Base-by-base conservation (phyloP, 1,140 invertebrate genomes). In the Brachionus rotundiformis region DNA sequence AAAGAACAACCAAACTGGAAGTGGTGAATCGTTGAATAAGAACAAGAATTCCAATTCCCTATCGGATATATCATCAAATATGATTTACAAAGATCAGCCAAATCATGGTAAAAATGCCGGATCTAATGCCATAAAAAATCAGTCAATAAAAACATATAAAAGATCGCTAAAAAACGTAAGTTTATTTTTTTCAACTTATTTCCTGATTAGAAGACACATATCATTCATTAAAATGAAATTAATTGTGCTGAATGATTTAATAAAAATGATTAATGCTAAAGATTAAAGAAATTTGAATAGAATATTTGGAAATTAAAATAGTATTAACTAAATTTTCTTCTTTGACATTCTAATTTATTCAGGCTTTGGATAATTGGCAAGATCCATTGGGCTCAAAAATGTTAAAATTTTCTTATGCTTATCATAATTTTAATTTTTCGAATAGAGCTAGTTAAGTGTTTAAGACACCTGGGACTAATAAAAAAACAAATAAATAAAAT, bases 81-180 rank as follows among this genome's bases (percentile, higher is more conserved):
- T 16, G 8, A 4, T 19, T 54, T 54, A 19, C 19, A 54, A 54
- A 8, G 23, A 54, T 7, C 47, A 54, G 23, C 8, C 47, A 19
- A 19, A 8, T 54, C 47, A 19, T 54, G 47, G 23, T 7, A 54
- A 0, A 54, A 54, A 23, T 54, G n/a, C 16, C 19, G 19, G 47
- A 54, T 25, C 47, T 19, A 54, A 54, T n/a, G n/a, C n/a, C 47
- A 54, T 16, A 19, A n/a, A n/a, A 54, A 54, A 54, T 54, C 47
- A 54, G 23, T 54, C 47, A 54, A 54, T 54, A 54, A 54, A 54
- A 54, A 54, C 16, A 19, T 54, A 54, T 54, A 54, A 54, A 54
- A 54, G 19, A 54, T 54, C 47, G 19, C n/a, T 54, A 19, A 54
- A 54, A 54, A 54, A 54, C 23, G 47, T 54, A 54, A 54, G 19